Evolutionary conservation across 2,113 vertebrate species (phyloP).

Genomic region (Anoura caudifer): DNA sequence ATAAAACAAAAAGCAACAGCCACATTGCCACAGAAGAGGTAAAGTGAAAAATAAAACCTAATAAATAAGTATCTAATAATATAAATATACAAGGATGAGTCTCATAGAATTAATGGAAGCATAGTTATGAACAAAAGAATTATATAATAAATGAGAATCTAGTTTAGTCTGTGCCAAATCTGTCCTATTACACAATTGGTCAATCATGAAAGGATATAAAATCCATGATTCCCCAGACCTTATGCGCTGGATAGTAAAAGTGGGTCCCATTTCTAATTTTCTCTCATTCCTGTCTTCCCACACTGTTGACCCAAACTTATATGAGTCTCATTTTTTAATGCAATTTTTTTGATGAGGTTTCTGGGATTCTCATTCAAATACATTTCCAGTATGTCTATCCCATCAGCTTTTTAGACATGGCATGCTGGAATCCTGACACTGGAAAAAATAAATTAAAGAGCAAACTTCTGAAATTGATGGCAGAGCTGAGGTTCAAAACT

Average conservation of each 20-base stretch:
- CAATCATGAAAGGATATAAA: not conserved
- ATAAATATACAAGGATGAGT: not conserved
- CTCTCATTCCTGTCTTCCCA: not conserved
- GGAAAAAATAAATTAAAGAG: not conserved
- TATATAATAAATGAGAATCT: not conserved
- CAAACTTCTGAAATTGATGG: not conserved
- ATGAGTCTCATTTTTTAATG: not conserved
- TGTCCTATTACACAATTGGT: not conserved
- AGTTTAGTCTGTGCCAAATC: not conserved
- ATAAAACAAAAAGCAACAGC: not conserved
- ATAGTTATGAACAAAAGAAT: not conserved
- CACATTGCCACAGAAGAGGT: not conserved
- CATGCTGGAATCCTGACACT: not conserved
- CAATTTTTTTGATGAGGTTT: not conserved
- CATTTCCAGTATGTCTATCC: not conserved
- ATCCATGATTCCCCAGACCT: not conserved
- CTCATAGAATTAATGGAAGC: constrained; percentile 1
- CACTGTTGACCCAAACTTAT: not conserved
- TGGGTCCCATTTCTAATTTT: not conserved
- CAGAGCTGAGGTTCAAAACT: not conserved
- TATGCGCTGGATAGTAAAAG: not conserved
- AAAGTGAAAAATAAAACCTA: constrained; percentile 26
- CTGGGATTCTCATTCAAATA: not conserved
- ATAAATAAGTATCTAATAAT: not conserved
- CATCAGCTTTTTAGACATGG: not conserved